A percentile compares a stretch with the other conserved stretches of the same genome.
Evolutionary conservation across 1,140 invertebrate species (phyloP).

Genomic region (Mizuhopecten yessoensis): DNA sequence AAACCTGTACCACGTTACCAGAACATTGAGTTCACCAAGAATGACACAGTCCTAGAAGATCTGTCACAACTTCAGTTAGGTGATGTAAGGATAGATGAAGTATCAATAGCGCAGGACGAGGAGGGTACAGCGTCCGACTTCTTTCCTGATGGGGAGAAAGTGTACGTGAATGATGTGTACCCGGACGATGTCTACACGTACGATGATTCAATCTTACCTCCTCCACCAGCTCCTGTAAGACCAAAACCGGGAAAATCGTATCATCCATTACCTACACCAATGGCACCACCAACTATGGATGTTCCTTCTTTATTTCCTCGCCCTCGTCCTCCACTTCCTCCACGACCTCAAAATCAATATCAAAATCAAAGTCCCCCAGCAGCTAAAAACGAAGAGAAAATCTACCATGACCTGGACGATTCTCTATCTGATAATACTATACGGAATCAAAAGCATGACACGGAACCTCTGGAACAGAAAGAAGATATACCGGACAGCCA

Average conservation of each 20-base stretch:
- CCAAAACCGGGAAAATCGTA: background rate
- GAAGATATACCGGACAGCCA: background rate
- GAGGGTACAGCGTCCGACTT: background rate
- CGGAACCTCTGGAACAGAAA: background rate
- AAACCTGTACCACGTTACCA: background rate
- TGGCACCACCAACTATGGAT: background rate
- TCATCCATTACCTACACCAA: background rate
- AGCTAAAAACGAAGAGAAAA: background rate
- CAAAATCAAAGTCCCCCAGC: background rate
- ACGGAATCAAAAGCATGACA: background rate
- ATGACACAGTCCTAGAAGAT: background rate
- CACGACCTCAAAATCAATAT: background rate
- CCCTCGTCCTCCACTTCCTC: background rate
- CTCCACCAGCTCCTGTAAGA: background rate
- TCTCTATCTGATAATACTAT: background rate
- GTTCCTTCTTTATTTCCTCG: background rate
- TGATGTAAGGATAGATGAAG: background rate
- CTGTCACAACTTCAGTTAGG: constrained; percentile 8
- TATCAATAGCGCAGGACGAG: background rate
- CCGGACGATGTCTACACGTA: too few relatives aligned
- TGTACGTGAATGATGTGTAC: too few relatives aligned
- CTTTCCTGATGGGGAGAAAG: too few relatives aligned
- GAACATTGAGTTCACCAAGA: background rate
- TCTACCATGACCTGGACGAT: background rate
- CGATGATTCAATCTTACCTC: background rate